phyloP scores from a whole-genome alignment of 1,140 invertebrate genomes.

The Acromyrmex charruanus region DNA sequence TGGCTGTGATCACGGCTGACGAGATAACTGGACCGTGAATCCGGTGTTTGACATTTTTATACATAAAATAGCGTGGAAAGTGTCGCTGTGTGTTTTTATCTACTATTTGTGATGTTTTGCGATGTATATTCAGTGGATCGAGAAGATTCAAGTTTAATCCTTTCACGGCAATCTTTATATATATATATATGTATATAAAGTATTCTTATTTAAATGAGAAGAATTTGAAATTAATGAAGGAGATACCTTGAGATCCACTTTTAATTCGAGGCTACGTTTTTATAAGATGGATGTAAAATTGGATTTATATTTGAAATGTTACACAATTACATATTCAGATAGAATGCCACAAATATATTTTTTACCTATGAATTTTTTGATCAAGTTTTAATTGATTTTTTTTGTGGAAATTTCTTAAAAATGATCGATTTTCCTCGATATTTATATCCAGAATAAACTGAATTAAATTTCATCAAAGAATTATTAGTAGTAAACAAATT shows the following conservation, averaged over 20 bases:
- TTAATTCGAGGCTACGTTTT: background rate
- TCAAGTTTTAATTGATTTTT: background rate
- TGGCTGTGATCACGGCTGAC: constrained; percentile 44
- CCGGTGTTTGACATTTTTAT: constrained; percentile 51
- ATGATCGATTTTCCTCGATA: no score
- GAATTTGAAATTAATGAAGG: background rate
- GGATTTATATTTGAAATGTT: background rate
- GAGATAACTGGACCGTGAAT: constrained; percentile 65
- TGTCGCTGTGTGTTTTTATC: constrained; percentile 34
- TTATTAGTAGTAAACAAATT: no score
- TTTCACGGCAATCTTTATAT: background rate
- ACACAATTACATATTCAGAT: background rate
- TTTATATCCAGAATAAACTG: no score
- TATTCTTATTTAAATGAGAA: background rate
- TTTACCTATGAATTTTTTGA: background rate
- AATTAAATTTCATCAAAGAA: no score
- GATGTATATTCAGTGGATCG: constrained; percentile 1
- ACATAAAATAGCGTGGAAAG: constrained; percentile 53
- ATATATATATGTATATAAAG: background rate
- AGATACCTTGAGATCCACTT: background rate
- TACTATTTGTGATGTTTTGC: constrained; percentile 6
- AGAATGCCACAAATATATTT: background rate
- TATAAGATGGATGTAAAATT: background rate
- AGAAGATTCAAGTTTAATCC: background rate
- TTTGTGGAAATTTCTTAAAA: background rate